Base-by-base conservation (phyloP, 2,888 invertebrate genomes). In the Morpho achilles region DNA sequence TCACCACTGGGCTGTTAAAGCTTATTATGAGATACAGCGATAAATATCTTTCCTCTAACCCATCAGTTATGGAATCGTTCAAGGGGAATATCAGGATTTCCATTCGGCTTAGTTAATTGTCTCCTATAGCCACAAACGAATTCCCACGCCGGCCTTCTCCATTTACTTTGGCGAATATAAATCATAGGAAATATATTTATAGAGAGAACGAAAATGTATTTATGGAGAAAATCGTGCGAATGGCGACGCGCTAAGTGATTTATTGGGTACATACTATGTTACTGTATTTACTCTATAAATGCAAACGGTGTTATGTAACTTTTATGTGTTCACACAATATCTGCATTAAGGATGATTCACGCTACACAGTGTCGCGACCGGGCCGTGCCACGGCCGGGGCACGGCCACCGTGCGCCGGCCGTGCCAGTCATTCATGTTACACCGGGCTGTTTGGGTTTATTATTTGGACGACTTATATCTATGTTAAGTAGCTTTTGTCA, bases 61-160 rank as follows among this genome's bases (percentile, higher is more conserved):
- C 53, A 53, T 53, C 40, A 40, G 53, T 47, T 46, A 53, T 8
- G 50, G 48, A 63, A 16, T 56, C 61, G 54, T 53, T 59, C 56
- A 40, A 63, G 58, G 50, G 46, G 63, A 65, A 65, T 65, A 65
- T 65, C 65, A 50, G 58, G 41, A 59, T 58, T 65, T 65, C 63
- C 63, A 59, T 63, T 63, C 59, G 61, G 58, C 56, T 65, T 61
- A 56, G 60, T 63, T 63, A 65, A 65, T 58, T 61, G 63, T 58
- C 41, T 42, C 44, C 50, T n/a, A 46, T 40, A 39, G 53, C 45
- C 45, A 8, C 53, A 32, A 43, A 46, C 50, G 42, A 56, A 61
- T 58, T 58, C 57, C 51, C 53, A 43, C 52, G 53, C 56, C 59
- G 39, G 44, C 56, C 53, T 63, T 53, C 53, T 39, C 50, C 60